Evolutionary conservation across 2,797 vertebrate genomes (phyloP), one percentile per base, ranked within the genome.

Genomic region (Ptychobarbus kaznakovi): DNA sequence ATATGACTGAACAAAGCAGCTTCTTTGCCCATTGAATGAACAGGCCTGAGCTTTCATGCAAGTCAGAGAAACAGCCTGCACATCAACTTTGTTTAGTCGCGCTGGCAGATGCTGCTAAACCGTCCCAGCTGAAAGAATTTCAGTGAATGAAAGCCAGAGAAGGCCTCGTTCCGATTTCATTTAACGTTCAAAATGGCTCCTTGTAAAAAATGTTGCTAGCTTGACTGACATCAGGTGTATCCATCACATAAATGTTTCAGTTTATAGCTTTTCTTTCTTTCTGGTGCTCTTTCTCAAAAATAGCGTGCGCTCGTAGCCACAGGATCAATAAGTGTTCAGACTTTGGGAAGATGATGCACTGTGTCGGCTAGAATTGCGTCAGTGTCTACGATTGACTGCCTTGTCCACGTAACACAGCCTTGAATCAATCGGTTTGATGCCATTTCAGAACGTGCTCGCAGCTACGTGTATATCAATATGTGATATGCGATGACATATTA

Each of bases 251-350:
- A 12, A 65, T 66, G 18, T 32, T 70, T 70, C 38, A 18, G 20
- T 76, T 68, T 42, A 1, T 72, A 40, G 63, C 22, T 53, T 25
- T 58, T 69, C 8, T 58, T 44, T 56, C 1, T 9, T 56, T 32
- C 6, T 22, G 5, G 15, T 28, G 38, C 22, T 49, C 22, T 10
- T 70, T 78, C 9, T 78, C 25, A 74, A 63, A 20, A 28, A 18
- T 44, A 32, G 16, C 16, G 1, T 77, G 46, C 40, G 44, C 22
- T 49, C 40, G 32, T 15, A 10, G 49, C 28, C 82, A 65, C 53
- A 40, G 32, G 68, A 85, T 80, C 76, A 28, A 80, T 85, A 85
- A 63, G 68, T 32, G 20, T 63, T 75, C 75, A 42, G 75, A 58
- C 51, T 79, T 46, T 49, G 20, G 32, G 68, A 46, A 69, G 25